Percentiles rank a stretch among this genome's conserved stretches.
phyloP scores from a whole-genome alignment of 1,140 invertebrate genomes.

The Triops longicaudatus region DNA sequence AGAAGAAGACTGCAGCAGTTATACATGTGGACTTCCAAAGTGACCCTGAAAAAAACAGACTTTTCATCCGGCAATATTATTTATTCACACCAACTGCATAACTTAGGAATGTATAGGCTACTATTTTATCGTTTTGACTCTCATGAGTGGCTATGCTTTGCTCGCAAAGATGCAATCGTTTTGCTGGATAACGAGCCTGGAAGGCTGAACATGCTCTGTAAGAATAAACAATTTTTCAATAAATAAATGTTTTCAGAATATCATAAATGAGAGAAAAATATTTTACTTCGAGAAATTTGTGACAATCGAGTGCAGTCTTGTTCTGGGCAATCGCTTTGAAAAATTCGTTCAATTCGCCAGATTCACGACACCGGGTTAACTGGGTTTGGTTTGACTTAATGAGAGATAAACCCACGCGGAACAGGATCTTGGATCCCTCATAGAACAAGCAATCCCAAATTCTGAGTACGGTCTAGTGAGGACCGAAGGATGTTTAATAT shows the following conservation, averaged over 20 bases:
- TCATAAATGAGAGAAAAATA: too few relatives aligned
- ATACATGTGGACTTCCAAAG: background rate
- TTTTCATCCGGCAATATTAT: background rate
- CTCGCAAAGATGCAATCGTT: background rate
- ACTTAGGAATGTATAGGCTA: background rate
- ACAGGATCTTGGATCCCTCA: slow-evolving; percentile 80
- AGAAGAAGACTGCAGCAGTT: background rate
- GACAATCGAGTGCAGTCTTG: slow-evolving; percentile 63
- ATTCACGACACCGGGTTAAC: slow-evolving; percentile 63
- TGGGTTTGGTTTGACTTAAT: slow-evolving; percentile 60
- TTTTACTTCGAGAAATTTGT: slow-evolving; percentile 74
- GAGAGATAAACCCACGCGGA: slow-evolving; percentile 74
- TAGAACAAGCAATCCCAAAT: slow-evolving; percentile 94
- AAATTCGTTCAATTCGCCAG: slow-evolving; percentile 60
- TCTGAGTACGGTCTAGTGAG: slow-evolving; percentile 66
- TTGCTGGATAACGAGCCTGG: background rate
- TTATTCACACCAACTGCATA: background rate
- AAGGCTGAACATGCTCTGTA: background rate
- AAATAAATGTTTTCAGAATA: too few relatives aligned
- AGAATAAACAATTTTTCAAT: background rate
- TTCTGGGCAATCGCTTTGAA: slow-evolving; percentile 68
- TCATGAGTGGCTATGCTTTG: background rate
- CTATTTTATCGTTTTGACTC: background rate
- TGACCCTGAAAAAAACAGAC: background rate
- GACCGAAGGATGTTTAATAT: too few relatives aligned